Evolutionary conservation across 2,888 invertebrate species (phyloP).

Genomic region (Eristalis arbustorum): DNA sequence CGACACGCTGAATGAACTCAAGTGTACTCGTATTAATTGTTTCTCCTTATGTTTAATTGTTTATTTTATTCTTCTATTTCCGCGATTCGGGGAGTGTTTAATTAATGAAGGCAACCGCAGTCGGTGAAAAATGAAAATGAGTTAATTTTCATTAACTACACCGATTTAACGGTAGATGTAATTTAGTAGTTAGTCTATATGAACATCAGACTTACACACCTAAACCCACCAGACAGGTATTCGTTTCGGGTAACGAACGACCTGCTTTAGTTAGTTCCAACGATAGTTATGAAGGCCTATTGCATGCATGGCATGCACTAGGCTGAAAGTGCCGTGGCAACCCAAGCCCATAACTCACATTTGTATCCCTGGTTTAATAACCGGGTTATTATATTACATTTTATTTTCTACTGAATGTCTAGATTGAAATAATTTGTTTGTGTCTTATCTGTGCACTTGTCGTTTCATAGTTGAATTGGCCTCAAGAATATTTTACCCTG

Average conservation of each 20-base stretch:
- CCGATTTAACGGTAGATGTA: slow-evolving; percentile 60
- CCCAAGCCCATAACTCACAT: background rate
- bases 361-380: background rate
- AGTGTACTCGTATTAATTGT: slow-evolving; percentile 54
- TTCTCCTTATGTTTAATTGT: slow-evolving; percentile 68
- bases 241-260: background rate
- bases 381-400: background rate
- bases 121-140: slow-evolving; percentile 36
- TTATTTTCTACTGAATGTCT: too few relatives aligned
- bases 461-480: too few relatives aligned
- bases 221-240: background rate
- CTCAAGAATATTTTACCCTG: too few relatives aligned
- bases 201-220: background rate
- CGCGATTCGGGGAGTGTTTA: slow-evolving; percentile 22
- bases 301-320: background rate
- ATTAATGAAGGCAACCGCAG: background rate
- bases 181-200: slow-evolving; percentile 25
- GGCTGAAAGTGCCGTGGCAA: background rate
- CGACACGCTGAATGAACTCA: slow-evolving; percentile 65
- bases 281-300: background rate
- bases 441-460: too few relatives aligned
- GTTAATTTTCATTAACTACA: slow-evolving; percentile 42
- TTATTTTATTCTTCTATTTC: slow-evolving; percentile 65
- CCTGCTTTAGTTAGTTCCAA: background rate
- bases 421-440: too few relatives aligned